A percentile compares a stretch with the other conserved stretches of the same genome.
Conservation (phyloP, 2,797 vertebrate species). For the Periparus ater region DNA sequence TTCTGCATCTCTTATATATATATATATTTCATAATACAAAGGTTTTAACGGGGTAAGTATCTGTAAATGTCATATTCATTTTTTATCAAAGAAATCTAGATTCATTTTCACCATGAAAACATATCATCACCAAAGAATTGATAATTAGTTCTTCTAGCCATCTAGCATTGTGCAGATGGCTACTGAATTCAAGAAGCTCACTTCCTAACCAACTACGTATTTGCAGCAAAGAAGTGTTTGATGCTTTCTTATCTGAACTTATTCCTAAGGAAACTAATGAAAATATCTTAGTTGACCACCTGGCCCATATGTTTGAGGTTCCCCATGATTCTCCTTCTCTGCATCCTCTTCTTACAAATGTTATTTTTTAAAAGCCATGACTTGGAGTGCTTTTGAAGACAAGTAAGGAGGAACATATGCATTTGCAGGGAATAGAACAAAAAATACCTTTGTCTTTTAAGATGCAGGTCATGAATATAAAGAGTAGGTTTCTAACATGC, state of each 20-base stretch:
- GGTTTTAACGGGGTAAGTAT: background rate
- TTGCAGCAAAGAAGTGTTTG: background rate
- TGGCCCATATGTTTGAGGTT: background rate
- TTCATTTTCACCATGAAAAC: background rate
- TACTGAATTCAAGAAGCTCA: background rate
- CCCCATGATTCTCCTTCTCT: background rate
- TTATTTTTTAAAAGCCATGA: background rate
- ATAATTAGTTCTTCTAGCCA: background rate
- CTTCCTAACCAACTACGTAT: background rate
- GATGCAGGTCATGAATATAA: background rate
- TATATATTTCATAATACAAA: background rate
- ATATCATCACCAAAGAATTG: background rate
- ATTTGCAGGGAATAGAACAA: background rate
- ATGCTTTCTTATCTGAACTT: background rate
- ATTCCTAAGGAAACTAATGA: background rate
- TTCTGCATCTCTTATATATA: background rate
- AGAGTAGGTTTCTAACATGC: background rate
- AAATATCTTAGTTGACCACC: background rate
- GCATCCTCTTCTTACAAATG: background rate
- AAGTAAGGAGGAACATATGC: background rate
- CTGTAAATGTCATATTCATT: background rate
- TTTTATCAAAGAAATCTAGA: background rate
- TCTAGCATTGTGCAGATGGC: background rate
- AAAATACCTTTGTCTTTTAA: background rate
- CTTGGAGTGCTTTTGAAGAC: background rate